Percentiles rank a stretch among this genome's conserved stretches.
Conservation (phyloP, 2,113 vertebrate genomes). For the Coturnix japonica region DNA sequence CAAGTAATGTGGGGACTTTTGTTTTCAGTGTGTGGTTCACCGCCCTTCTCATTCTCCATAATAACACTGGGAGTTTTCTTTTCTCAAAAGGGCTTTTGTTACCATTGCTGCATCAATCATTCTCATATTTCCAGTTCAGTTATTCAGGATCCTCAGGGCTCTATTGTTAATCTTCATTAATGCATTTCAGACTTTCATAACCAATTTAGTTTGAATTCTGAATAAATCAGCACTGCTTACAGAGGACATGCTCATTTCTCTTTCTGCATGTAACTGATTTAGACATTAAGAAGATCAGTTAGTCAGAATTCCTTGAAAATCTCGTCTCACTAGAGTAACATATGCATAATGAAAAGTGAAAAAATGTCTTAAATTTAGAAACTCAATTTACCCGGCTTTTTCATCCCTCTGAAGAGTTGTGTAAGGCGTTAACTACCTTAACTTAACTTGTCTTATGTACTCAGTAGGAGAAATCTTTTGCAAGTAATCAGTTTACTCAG, state of each 20-base stretch:
- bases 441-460: neutral
- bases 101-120: constrained; percentile 37
- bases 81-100: constrained; percentile 37
- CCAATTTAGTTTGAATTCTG: constrained; percentile 43
- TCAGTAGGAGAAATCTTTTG: neutral
- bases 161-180: constrained; percentile 67
- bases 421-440: no score
- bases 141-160: constrained; percentile 29
- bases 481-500: neutral
- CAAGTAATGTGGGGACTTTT: neutral
- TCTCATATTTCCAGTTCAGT: constrained; percentile 46
- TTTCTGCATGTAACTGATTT: neutral
- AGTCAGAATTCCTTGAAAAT: constrained; percentile 13
- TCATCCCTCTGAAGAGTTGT: neutral
- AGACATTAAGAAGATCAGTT: neutral
- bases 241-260: constrained; percentile 2
- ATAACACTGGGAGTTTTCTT: constrained; percentile 6
- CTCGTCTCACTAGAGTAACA: neutral
- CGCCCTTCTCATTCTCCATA: neutral
- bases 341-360: neutral
- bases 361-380: neutral
- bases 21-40: neutral
- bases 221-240: neutral
- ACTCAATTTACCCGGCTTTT: neutral
- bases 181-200: constrained; percentile 48